phyloP scores from a whole-genome alignment of 2,113 vertebrate species.

The Rhinichthys klamathensis region DNA sequence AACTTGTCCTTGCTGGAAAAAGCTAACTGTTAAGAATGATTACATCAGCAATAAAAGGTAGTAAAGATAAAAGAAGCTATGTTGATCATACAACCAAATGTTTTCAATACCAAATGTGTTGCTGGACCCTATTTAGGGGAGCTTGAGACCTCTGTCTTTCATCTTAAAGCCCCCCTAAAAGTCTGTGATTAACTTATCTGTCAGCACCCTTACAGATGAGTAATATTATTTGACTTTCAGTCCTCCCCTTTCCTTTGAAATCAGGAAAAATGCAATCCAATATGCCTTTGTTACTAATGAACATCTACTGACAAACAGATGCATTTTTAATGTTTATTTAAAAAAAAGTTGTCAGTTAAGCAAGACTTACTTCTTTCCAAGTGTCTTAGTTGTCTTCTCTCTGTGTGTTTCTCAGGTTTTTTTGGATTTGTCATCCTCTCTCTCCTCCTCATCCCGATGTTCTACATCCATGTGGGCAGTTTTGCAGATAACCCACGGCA shows the following conservation, averaged over 20 bases:
- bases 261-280: no score
- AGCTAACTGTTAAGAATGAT: not conserved
- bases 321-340: no score
- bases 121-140: not conserved
- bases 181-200: not conserved
- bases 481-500: constrained; percentile 79
- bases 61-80: not conserved
- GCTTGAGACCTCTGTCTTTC: not conserved
- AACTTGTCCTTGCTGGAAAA: not conserved
- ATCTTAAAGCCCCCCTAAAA: not conserved
- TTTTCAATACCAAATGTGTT: not conserved
- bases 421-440: constrained; percentile 89
- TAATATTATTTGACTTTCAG: not conserved
- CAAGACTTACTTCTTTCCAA: not conserved
- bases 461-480: constrained; percentile 81
- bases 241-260: no score
- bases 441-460: constrained; percentile 90
- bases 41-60: not conserved
- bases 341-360: not conserved
- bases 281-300: not conserved
- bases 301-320: not conserved
- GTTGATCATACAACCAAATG: not conserved
- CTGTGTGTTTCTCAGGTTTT: constrained; percentile 74
- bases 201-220: not conserved
- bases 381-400: not conserved